phyloP scores from a whole-genome alignment of 2,113 vertebrate genomes.

The Gambusia holbrooki region DNA sequence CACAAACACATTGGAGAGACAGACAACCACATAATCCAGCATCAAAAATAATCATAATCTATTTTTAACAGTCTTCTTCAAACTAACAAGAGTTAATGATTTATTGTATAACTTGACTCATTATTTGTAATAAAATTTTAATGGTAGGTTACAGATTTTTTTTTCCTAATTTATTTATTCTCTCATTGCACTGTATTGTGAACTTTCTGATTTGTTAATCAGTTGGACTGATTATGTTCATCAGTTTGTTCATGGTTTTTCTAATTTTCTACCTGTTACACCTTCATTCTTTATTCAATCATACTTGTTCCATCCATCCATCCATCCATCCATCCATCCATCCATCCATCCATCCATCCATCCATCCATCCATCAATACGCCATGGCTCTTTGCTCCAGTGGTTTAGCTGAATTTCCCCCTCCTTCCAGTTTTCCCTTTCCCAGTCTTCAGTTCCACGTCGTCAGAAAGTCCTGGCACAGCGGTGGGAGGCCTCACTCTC shows the following conservation, averaged over 20 bases:
- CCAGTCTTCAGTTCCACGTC: constrained; percentile 55
- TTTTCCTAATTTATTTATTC: constrained; percentile 35
- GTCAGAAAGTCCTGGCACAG: constrained; percentile 71
- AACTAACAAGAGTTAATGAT: no score
- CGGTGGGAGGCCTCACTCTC: constrained; percentile 71
- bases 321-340: neutral
- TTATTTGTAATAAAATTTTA: constrained; percentile 2
- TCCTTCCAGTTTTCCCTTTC: constrained; percentile 62
- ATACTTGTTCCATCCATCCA: neutral
- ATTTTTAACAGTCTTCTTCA: no score
- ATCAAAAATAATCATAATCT: no score
- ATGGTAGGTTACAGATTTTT: constrained; percentile 35
- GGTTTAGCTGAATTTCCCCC: constrained; percentile 67
- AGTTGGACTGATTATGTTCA: constrained; percentile 42
- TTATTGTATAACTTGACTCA: neutral
- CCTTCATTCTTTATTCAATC: no score
- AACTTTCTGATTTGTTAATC: constrained; percentile 41
- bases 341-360: neutral
- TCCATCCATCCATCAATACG: neutral
- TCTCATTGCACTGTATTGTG: constrained; percentile 35
- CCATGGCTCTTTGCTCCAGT: constrained; percentile 42
- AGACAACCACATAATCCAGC: no score
- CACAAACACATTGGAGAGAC: no score
- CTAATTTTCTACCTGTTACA: constrained; percentile 2
- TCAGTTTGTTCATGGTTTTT: constrained; percentile 31